Conservation (phyloP, 2,113 vertebrate species). For the Hemichromis elongatus region DNA sequence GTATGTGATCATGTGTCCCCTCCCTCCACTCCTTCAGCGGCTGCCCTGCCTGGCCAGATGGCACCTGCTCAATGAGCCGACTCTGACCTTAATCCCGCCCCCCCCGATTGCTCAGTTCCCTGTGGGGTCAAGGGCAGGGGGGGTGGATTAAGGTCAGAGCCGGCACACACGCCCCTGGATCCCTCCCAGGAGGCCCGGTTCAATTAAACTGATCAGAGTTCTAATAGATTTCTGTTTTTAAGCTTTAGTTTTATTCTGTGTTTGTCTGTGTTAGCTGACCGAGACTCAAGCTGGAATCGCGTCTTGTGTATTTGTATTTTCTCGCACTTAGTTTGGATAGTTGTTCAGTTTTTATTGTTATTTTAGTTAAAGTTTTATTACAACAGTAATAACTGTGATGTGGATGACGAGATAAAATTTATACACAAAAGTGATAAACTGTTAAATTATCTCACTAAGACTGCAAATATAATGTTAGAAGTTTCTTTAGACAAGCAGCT, state of each 20-base stretch:
- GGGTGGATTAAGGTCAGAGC: too few species aligned
- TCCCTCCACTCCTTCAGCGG: not conserved
- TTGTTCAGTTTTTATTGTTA: not conserved
- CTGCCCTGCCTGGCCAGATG: slow-evolving; percentile 57
- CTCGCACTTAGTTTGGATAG: not conserved
- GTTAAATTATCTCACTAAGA: not conserved
- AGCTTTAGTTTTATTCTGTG: not conserved
- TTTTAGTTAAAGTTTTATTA: not conserved
- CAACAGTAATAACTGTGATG: not conserved
- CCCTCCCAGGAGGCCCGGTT: not conserved
- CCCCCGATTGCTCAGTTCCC: slow-evolving; percentile 1
- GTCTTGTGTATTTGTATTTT: not conserved
- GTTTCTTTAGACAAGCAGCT: not conserved
- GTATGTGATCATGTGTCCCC: slow-evolving; percentile 48
- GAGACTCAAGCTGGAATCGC: not conserved
- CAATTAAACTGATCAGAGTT: not conserved
- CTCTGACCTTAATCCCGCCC: slow-evolving; percentile 64
- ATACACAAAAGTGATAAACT: not conserved
- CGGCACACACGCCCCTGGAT: fast-evolving
- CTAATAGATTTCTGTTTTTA: not conserved
- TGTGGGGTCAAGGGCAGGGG: too few species aligned
- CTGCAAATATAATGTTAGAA: not conserved
- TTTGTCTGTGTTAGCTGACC: not conserved
- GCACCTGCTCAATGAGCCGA: slow-evolving; percentile 30
- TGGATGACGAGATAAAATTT: not conserved